A percentile compares a stretch with the other conserved stretches of the same genome.
These are phyloP conservation scores for Crocodylus rhombifer DNA, from an alignment of 2,797 vertebrate species.

Conservation along the genomic window DNA sequence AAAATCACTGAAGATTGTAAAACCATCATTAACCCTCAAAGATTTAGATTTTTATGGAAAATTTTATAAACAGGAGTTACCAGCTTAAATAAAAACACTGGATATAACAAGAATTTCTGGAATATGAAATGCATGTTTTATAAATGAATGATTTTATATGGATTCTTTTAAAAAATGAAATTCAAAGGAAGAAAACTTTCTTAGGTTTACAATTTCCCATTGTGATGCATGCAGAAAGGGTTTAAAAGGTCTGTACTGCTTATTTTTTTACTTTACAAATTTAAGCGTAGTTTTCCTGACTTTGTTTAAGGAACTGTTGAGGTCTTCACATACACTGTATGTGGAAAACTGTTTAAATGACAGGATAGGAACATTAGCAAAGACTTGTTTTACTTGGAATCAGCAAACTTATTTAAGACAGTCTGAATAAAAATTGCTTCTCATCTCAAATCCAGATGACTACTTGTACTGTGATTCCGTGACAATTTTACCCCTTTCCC, in stretches of 20 bases:
- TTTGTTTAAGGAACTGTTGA: background rate
- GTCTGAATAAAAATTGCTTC: background rate
- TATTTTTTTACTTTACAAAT: background rate
- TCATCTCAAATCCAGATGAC: no score
- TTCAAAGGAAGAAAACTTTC: background rate
- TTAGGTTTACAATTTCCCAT: background rate
- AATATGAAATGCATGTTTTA: background rate
- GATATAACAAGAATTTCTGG: constrained; percentile 17
- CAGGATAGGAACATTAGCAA: background rate
- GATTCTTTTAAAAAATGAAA: background rate
- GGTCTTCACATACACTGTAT: background rate
- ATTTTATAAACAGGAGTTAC: constrained; percentile 61
- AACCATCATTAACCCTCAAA: constrained; percentile 85
- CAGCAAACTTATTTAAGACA: background rate
- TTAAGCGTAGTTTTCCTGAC: background rate
- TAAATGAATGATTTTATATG: background rate
- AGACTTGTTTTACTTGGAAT: background rate
- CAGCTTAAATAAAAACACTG: constrained; percentile 22
- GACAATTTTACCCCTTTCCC: background rate
- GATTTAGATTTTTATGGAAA: constrained; percentile 86
- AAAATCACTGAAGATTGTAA: constrained; percentile 81
- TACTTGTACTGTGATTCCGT: background rate
- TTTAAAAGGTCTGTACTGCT: background rate
- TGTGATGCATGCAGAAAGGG: background rate
- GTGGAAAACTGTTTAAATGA: background rate